Conservation (phyloP, 2,113 vertebrate genomes). For the Neotragus pygmaeus region DNA sequence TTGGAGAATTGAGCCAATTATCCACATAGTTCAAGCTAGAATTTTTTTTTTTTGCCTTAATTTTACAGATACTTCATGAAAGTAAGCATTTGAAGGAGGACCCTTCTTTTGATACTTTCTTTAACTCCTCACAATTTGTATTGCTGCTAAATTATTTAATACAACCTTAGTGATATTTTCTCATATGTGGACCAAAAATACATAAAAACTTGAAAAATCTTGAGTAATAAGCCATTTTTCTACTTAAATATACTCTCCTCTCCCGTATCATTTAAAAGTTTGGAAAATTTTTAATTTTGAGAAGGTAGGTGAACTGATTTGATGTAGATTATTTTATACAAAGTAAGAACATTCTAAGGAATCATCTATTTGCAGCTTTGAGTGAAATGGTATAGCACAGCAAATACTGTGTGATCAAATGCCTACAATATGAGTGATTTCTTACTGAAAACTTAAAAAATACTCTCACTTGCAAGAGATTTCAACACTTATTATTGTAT, state of each 20-base stretch:
- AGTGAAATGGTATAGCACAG: not conserved
- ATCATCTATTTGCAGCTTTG: not conserved
- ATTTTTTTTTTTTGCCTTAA: slow-evolving; percentile 33
- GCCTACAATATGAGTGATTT: not conserved
- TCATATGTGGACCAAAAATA: not conserved
- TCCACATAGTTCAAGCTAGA: not conserved
- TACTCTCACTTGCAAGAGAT: not conserved
- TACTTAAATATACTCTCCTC: not conserved
- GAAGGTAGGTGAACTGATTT: not conserved
- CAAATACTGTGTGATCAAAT: not conserved
- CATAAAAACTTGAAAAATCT: not conserved
- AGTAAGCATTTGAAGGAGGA: not conserved
- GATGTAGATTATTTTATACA: not conserved
- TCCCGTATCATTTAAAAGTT: not conserved
- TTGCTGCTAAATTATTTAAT: not conserved
- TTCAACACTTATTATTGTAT: not conserved
- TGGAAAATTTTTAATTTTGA: not conserved
- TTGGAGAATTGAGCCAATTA: slow-evolving; percentile 51
- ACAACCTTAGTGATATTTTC: not conserved
- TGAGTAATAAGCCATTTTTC: not conserved
- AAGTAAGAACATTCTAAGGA: not conserved
- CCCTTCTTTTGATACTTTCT: not conserved
- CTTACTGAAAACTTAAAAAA: not conserved
- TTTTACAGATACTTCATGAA: slow-evolving; percentile 21
- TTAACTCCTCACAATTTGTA: not conserved